A percentile compares a stretch with the other conserved stretches of the same genome.
phyloP scores from a whole-genome alignment of 2,888 invertebrate genomes.

The Phorcus lineatus region DNA sequence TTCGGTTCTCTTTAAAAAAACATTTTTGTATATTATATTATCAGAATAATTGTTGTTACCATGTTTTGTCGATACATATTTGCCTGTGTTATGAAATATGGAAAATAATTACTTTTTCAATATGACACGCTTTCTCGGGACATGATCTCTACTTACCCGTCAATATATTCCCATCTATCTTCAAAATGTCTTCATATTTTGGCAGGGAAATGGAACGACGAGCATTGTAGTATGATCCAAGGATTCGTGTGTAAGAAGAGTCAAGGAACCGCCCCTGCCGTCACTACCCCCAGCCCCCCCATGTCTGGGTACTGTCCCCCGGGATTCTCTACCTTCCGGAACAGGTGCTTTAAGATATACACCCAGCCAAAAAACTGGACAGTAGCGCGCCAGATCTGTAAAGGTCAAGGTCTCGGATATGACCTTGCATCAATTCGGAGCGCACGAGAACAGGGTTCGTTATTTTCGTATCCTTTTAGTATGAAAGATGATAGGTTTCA shows the following conservation, averaged over 20 bases:
- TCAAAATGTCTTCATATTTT: too few relatives aligned
- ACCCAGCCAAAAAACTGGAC: conserved; percentile 46
- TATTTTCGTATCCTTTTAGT: not conserved
- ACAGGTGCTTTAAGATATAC: conserved; percentile 56
- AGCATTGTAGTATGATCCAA: conserved; percentile 48
- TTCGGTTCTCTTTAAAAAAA: too few relatives aligned
- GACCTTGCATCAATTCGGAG: conserved; percentile 54
- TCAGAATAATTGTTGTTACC: too few relatives aligned
- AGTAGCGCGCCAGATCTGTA: conserved; percentile 47
- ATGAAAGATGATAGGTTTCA: too few relatives aligned
- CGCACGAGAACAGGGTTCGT: conserved; percentile 54
- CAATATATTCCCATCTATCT: too few relatives aligned
- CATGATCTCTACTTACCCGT: too few relatives aligned
- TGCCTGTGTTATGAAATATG: not conserved
- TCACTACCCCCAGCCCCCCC: conserved; percentile 40
- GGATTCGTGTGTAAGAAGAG: conserved; percentile 61
- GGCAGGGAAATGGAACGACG: conserved; percentile 64
- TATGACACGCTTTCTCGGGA: too few relatives aligned
- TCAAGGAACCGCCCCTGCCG: conserved; percentile 34
- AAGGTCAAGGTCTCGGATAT: conserved; percentile 42
- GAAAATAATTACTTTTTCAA: too few relatives aligned
- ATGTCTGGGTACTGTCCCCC: conserved; percentile 55
- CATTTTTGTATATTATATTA: too few relatives aligned
- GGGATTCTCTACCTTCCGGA: conserved; percentile 50
- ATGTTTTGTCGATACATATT: too few relatives aligned